Percentiles rank a stretch among this genome's conserved stretches.
phyloP scores from a whole-genome alignment of 2,888 invertebrate genomes.

The Octonoba sinensis region DNA sequence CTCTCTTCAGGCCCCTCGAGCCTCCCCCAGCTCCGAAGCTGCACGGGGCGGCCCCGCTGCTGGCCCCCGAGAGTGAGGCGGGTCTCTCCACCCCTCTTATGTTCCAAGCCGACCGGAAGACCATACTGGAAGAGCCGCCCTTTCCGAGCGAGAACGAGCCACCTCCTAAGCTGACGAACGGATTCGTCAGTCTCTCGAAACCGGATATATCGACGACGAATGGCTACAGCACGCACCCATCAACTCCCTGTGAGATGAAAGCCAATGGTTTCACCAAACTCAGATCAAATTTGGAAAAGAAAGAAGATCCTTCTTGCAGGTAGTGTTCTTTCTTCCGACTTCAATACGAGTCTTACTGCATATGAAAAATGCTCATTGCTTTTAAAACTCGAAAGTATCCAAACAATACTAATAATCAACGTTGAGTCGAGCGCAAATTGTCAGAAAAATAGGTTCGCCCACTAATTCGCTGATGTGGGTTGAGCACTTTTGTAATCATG shows the following conservation, averaged over 20 bases:
- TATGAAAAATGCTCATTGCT: no score
- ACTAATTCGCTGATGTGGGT: no score
- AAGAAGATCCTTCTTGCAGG: conserved; percentile 2
- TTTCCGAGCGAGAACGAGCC: conserved; percentile 7
- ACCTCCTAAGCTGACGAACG: conserved; percentile 35
- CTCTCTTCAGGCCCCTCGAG: conserved; percentile 87
- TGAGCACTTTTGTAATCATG: no score
- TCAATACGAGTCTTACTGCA: no score
- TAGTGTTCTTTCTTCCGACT: no score
- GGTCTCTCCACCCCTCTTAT: conserved; percentile 36
- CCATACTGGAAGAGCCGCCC: neutral
- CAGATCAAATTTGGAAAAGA: conserved; percentile 33
- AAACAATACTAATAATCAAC: no score
- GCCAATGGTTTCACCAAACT: conserved; percentile 32
- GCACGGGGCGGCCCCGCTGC: no score
- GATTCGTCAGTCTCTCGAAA: conserved; percentile 34
- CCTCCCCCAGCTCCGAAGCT: conserved; percentile 4
- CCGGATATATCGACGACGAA: conserved; percentile 22
- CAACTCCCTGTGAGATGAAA: conserved; percentile 30
- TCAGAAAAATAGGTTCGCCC: no score
- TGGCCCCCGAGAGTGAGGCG: neutral
- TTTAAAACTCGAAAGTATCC: no score
- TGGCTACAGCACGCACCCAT: conserved; percentile 48
- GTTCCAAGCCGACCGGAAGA: conserved; percentile 30
- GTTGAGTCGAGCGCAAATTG: no score